These are phyloP conservation scores for Nephrotoma flavescens DNA, from an alignment of 2,888 invertebrate genomes.

Conservation along the genomic window DNA sequence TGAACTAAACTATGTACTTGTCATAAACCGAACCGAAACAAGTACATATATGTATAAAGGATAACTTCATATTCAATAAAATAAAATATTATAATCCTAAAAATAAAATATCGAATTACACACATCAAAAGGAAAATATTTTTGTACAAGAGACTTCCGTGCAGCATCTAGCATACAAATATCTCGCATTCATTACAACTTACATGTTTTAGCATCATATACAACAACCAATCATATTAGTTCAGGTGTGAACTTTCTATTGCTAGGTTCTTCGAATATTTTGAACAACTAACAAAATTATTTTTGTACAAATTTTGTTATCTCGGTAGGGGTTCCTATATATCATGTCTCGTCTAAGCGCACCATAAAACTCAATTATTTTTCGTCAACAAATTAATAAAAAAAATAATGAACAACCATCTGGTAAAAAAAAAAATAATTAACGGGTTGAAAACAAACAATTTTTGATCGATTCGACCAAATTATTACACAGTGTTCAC, in stretches of 20 bases:
- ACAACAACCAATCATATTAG: neutral
- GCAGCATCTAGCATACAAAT: neutral
- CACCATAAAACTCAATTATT: neutral
- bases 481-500: neutral
- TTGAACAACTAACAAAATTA: neutral
- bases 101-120: neutral
- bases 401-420: neutral
- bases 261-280: neutral
- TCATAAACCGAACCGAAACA: neutral
- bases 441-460: neutral
- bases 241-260: neutral
- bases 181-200: neutral
- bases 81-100: neutral
- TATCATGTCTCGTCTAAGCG: neutral
- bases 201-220: neutral
- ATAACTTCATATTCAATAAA: neutral
- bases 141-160: neutral
- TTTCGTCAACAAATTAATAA: neutral
- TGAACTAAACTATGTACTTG: neutral
- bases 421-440: neutral
- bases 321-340: neutral
- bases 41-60: neutral
- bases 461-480: neutral
- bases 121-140: neutral
- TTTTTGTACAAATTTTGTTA: neutral